These are phyloP conservation scores for Drosophila histrio DNA, from an alignment of 2,888 invertebrate species.

Conservation along the genomic window DNA sequence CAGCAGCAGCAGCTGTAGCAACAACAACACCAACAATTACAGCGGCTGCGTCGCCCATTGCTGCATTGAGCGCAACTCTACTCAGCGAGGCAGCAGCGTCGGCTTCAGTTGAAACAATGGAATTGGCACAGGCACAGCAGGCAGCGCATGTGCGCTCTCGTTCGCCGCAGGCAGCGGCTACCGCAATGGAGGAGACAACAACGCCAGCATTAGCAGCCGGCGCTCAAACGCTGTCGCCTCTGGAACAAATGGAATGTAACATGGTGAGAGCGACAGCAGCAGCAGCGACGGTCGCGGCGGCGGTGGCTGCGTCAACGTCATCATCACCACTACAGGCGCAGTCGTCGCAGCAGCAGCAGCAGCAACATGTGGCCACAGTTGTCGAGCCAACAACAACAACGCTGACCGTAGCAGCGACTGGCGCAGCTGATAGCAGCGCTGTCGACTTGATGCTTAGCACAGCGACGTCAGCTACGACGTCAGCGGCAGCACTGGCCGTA, in stretches of 20 bases:
- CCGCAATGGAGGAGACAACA: conserved; percentile 58
- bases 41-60: conserved; percentile 54
- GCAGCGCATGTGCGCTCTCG: conserved; percentile 71
- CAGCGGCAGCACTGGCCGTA: conserved; percentile 62
- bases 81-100: conserved; percentile 66
- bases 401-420: conserved; percentile 6
- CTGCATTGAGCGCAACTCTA: conserved; percentile 54
- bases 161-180: conserved; percentile 59
- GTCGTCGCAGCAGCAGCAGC: conserved; percentile 16
- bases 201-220: conserved; percentile 50
- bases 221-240: conserved; percentile 40
- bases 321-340: conserved; percentile 38
- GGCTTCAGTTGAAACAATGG: conserved; percentile 60
- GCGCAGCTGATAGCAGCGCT: background rate
- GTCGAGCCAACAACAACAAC: conserved; percentile 25
- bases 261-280: conserved; percentile 15
- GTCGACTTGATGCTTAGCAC: conserved; percentile 31
- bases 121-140: conserved; percentile 60
- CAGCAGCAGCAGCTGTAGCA: background rate
- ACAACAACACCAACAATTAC: conserved; percentile 10
- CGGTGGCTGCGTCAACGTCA: conserved; percentile 32
- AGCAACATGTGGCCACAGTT: conserved; percentile 59
- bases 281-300: too few species aligned
- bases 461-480: conserved; percentile 28
- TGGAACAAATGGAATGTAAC: conserved; percentile 63